Percentiles rank a stretch among this genome's conserved stretches.
These are phyloP conservation scores for Typhlichthys subterraneus DNA, from an alignment of 2,797 vertebrate species.

Conservation along the genomic window DNA sequence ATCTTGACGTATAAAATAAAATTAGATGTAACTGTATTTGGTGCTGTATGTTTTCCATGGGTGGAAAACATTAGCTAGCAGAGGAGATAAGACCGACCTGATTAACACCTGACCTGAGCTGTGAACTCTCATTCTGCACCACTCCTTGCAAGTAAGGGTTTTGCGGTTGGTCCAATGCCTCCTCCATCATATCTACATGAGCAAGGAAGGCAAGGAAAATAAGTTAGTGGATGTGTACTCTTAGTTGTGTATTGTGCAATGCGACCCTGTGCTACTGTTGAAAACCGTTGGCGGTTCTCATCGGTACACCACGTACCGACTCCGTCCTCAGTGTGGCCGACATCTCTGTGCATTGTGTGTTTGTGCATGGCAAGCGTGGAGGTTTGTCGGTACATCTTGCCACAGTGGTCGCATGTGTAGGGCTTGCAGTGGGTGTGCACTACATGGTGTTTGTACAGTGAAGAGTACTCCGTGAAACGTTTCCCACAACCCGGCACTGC, in stretches of 20 bases:
- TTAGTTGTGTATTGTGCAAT: not conserved
- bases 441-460: conserved; percentile 98
- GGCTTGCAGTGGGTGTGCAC: conserved; percentile 99
- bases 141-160: conserved; percentile 67
- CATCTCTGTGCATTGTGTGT: conserved; percentile 88
- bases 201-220: not conserved
- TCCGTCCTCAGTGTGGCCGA: conserved; percentile 72
- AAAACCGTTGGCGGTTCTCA: not conserved
- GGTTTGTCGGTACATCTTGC: conserved; percentile 99
- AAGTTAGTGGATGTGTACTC: too few relatives aligned
- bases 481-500: conserved; percentile 98
- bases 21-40: too few relatives aligned
- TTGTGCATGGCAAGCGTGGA: conserved; percentile 99
- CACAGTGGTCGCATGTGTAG: conserved; percentile 98
- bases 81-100: not conserved
- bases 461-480: conserved; percentile 98
- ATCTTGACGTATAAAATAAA: too few relatives aligned
- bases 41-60: too few relatives aligned
- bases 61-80: too few relatives aligned
- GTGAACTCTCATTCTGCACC: conserved; percentile 59
- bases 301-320: not conserved
- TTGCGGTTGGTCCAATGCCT: conserved; percentile 47
- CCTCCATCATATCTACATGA: conserved; percentile 55
- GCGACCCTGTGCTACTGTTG: too few relatives aligned
- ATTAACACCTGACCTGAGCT: conserved; percentile 61